These are phyloP conservation scores for Drosophila jambulina DNA, from an alignment of 1,140 invertebrate species.

Conservation along the genomic window DNA sequence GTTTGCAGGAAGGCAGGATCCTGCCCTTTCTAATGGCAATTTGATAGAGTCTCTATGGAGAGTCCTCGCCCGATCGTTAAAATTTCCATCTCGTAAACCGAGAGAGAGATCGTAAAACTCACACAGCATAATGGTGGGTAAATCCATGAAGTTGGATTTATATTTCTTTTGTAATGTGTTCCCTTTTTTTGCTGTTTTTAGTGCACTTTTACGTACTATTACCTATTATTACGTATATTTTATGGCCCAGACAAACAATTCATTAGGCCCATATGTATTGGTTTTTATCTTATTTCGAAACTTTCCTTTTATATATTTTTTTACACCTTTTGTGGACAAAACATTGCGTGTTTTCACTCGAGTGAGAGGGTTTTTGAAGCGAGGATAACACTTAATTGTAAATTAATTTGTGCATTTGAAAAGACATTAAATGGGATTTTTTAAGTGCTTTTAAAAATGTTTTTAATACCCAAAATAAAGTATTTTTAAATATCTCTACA, in stretches of 20 bases:
- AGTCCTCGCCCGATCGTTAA: constrained; percentile 22
- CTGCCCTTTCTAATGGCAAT: constrained; percentile 41
- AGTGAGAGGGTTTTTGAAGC: constrained; percentile 1
- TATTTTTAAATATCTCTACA: neutral
- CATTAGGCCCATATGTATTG: constrained; percentile 16
- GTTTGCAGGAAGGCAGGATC: constrained; percentile 1
- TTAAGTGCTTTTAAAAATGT: neutral
- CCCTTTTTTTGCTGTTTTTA: constrained; percentile 5
- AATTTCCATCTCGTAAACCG: constrained; percentile 24
- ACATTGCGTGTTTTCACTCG: constrained; percentile 30
- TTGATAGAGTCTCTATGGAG: constrained; percentile 37
- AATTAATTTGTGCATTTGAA: neutral
- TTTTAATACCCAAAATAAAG: neutral
- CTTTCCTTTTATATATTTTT: constrained; percentile 12
- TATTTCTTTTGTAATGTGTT: neutral
- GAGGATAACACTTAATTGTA: neutral
- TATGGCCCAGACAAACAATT: constrained; percentile 40
- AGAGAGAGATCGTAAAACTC: constrained; percentile 26
- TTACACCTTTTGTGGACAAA: constrained; percentile 47
- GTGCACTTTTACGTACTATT: constrained; percentile 19
- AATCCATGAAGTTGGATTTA: constrained; percentile 33
- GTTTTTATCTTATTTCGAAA: constrained; percentile 22
- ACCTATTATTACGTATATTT: constrained; percentile 3
- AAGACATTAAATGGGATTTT: neutral
- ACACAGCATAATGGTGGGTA: neutral